Percentiles rank a stretch among this genome's conserved stretches.
phyloP scores from a whole-genome alignment of 2,888 invertebrate genomes.

The Drosophila histrio region DNA sequence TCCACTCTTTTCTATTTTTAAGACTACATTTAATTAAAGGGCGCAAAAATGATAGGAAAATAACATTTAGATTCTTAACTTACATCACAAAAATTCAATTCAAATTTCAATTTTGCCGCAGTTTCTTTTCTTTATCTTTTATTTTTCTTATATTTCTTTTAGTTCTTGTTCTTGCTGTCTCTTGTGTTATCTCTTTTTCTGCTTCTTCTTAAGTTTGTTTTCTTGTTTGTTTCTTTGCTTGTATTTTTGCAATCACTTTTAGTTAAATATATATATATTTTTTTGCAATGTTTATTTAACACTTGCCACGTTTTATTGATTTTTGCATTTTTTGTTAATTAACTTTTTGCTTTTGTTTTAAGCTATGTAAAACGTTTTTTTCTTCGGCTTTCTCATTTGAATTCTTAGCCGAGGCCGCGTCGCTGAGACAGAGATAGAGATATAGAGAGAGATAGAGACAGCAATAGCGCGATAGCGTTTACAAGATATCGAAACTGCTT shows the following conservation, averaged over 20 bases:
- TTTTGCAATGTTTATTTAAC: slow-evolving; percentile 41
- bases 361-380: slow-evolving; percentile 63
- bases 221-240: slow-evolving; percentile 18
- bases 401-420: slow-evolving; percentile 26
- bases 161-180: slow-evolving; percentile 24
- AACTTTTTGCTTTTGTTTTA: slow-evolving; percentile 39
- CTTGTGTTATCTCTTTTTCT: slow-evolving; percentile 9
- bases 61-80: slow-evolving; percentile 42
- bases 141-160: slow-evolving; percentile 8
- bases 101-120: slow-evolving; percentile 66
- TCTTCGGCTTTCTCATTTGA: slow-evolving; percentile 77
- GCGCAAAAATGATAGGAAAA: not conserved
- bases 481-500: slow-evolving; percentile 5
- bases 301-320: slow-evolving; percentile 40
- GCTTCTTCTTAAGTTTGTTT: slow-evolving; percentile 13
- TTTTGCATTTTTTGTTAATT: slow-evolving; percentile 25
- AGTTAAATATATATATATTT: slow-evolving; percentile 1
- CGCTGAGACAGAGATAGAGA: slow-evolving; percentile 9
- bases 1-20: not conserved
- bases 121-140: slow-evolving; percentile 54
- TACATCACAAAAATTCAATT: slow-evolving; percentile 77
- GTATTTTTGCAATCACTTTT: slow-evolving; percentile 34
- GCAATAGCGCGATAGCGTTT: not conserved
- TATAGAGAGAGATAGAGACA: slow-evolving; percentile 1
- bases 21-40: slow-evolving; percentile 21